phyloP scores from a whole-genome alignment of 2,113 vertebrate genomes.

The Paraplagusia blochii region DNA sequence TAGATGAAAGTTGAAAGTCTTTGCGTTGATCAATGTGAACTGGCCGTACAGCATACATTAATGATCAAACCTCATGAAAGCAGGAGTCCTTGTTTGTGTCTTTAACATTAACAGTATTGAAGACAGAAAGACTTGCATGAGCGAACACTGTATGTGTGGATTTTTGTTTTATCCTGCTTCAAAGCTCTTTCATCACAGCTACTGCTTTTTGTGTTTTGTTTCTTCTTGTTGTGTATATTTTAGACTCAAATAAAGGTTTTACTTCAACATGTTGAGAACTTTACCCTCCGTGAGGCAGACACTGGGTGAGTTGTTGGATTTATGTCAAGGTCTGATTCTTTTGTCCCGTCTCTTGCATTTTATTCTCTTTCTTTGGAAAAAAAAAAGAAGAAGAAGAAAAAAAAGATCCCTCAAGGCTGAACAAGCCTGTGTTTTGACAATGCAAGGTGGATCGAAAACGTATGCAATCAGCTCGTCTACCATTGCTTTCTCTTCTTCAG shows the following conservation, averaged over 20 bases:
- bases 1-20: slow-evolving; percentile 44
- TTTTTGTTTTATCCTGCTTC: slow-evolving; percentile 75
- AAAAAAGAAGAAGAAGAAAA: too few species aligned
- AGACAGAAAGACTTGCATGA: slow-evolving; percentile 44
- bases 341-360: slow-evolving; percentile 55
- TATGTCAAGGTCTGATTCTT: slow-evolving; percentile 73
- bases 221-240: slow-evolving; percentile 42
- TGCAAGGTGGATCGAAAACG: slow-evolving; percentile 88
- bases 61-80: slow-evolving; percentile 70
- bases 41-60: slow-evolving; percentile 65
- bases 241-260: slow-evolving; percentile 77
- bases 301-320: slow-evolving; percentile 65
- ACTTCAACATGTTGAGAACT: slow-evolving; percentile 81
- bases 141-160: slow-evolving; percentile 51
- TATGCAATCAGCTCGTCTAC: slow-evolving; percentile 83
- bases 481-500: not conserved
- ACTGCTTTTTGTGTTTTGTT: slow-evolving; percentile 59
- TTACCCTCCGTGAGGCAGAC: slow-evolving; percentile 77
- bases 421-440: slow-evolving; percentile 90
- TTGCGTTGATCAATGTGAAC: slow-evolving; percentile 69
- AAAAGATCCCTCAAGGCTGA: slow-evolving; percentile 82
- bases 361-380: slow-evolving; percentile 49
- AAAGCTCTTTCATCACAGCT: slow-evolving; percentile 68
- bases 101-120: slow-evolving; percentile 74
- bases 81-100: slow-evolving; percentile 69